Evolutionary conservation across 2,888 invertebrate genomes (phyloP), one percentile per base, ranked within the genome.

Genomic region (Agrotis ipsilon): DNA sequence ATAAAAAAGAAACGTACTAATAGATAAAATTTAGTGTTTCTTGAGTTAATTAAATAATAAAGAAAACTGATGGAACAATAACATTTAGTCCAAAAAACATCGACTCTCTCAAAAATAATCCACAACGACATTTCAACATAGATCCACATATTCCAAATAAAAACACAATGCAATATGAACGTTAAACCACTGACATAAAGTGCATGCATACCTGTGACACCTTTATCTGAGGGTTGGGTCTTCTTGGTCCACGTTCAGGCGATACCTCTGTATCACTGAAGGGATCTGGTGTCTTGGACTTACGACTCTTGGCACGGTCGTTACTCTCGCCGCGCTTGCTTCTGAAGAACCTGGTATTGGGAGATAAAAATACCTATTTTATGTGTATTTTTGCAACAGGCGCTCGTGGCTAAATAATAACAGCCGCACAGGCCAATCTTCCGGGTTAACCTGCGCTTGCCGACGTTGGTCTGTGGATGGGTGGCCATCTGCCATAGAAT

Each of bases 281-380:
- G 0, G 97, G 97, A 78, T 98, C 98, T 0, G 98, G 97, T 0
- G 98, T 97, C 86, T 97, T 97, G 0, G 97, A 97, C 89, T 98
- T 98, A n/a, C 96, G 92, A 0, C 97, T 94, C 83, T 97, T 97
- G 2, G 95, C 94, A 13, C 97, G 96, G 54, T 98, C 98, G 21
- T 97, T 97, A 81, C 97, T 97, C 86, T 97, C 97, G 24, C 97
- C 97, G 52, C 98, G 97, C 91, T 98, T 98, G 87, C 98, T 98
- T 43, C 98, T 97, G 93, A 98, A 99, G 94, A 98, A 98, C 92
- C 98, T 97, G 87, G 76, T 39, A 46, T 43, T 19, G 9, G 39
- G 4, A 57, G 11, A 54, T 16, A n/a, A 55, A 27, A n/a, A 7
- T 52, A 16, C 27, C n/a, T n/a, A n/a, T n/a, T n/a, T n/a, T n/a